Base-by-base conservation (phyloP, 1,140 invertebrate species). In the Dreissena polymorpha region DNA sequence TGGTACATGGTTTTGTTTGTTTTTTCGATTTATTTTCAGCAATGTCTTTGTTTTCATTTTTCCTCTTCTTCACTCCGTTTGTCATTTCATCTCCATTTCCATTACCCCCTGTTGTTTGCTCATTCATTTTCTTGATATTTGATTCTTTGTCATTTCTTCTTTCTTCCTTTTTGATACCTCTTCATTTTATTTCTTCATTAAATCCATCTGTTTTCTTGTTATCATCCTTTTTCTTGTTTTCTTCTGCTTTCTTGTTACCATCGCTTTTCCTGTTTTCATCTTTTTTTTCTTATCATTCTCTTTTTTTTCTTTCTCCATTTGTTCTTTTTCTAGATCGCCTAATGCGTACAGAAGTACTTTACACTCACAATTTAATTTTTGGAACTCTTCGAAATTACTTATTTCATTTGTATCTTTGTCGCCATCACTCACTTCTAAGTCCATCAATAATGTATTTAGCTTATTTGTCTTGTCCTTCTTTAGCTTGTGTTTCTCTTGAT, bases 261-360 rank as follows among this genome's bases (percentile, higher is more conserved):
- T 84, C 27, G 80, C 53, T 55, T 77, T 69, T 57, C 73, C 77
- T 75, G 73, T 85, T 63, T 85, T 50, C 27, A 65, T 49, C 39
- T 70, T 72, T 55, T 85, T 74, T 69, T 69, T 78, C 75, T 88
- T 87, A 49, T 84, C 84, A 50, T 87, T 80, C 72, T 86, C 74
- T 53, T 82, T 86, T 49, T 74, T 73, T 80, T 85, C 80, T 63
- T 86, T 69, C 68, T 81, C 51, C 49, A 73, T 29, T n/a, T 69
- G 60, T 73, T 86, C 71, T 25, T 49, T 65, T 50, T 80, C 80
- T 65, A 55, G 39, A 55, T 86, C 82, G 25, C 16, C 71, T 51
- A 53, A 25, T 68, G 75, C 73, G 67, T 21, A 16, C 16, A 39
- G 63, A 69, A 25, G 64, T 68, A 60, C 72, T 18, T 6, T n/a